These are phyloP conservation scores for Sinocyclocheilus rhinocerous DNA, from an alignment of 2,113 vertebrate species.

Conservation along the genomic window DNA sequence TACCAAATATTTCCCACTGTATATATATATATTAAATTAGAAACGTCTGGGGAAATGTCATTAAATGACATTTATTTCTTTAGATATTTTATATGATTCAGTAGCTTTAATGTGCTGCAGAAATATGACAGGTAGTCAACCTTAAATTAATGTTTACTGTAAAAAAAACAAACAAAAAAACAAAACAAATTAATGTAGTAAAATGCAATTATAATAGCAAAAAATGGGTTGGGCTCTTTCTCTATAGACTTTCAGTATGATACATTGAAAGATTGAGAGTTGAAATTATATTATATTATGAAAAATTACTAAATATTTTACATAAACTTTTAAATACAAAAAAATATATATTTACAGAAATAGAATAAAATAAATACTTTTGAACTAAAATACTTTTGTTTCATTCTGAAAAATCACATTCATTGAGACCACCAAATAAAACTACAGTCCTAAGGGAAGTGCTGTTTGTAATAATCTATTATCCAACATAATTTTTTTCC, in stretches of 20 bases:
- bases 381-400: neutral
- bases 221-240: too few species aligned
- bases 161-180: neutral
- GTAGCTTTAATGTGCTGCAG: constrained; percentile 6
- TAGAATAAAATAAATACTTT: neutral
- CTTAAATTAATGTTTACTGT: neutral
- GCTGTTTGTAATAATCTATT: constrained; percentile 16
- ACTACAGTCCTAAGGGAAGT: neutral
- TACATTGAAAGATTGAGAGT: too few species aligned
- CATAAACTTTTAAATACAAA: too few species aligned
- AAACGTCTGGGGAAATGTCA: neutral
- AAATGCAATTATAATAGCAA: too few species aligned
- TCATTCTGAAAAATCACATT: neutral
- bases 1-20: too few species aligned
- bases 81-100: neutral
- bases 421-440: neutral
- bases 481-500: neutral
- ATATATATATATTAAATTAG: too few species aligned
- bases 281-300: too few species aligned
- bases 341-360: neutral
- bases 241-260: too few species aligned
- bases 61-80: neutral
- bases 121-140: neutral
- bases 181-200: neutral
- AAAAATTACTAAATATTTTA: too few species aligned